Evolutionary conservation across 1,140 invertebrate genomes (phyloP), one percentile per base, ranked within the genome.

Genomic region (Vollenhovia emeryi): DNA sequence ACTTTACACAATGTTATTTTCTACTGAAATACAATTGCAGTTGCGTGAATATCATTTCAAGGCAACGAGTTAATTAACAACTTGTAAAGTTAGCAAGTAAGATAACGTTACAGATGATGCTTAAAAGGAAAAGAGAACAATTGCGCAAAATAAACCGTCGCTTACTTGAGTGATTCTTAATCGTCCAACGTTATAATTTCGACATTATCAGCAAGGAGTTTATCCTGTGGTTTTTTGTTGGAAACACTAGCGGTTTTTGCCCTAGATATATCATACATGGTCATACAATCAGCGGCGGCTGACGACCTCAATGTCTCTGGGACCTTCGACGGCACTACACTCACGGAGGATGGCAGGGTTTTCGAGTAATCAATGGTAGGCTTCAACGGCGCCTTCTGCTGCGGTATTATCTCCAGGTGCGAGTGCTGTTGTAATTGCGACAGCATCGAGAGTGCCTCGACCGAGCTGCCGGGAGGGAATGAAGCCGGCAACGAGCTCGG

Each of bases 351-450:
- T 1, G 92, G 86, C 11, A 93, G 48, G 69, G 85, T 93, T 64
- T 92, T 94, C 8, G 89, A 21, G 24, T 91, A 93, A 43, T 93
- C 90, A 3, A 92, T 87, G 2, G 57, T 62, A 8, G 87, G 7
- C 48, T 92, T 92, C 0, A 68, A 55, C 15, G 90, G 82, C 3
- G 69, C 1, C 48, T 89, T 93, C 15, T 88, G 91, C 89, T 92
- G 94, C 91, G 96, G 96, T 87, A 95, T 94, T 27, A 95, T 95
- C 59, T 95, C 92, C 93, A 97, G 91, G 96, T 97, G 97, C 93
- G 97, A 86, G 90, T 98, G 79, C 92, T 97, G 95, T 93, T 97
- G 87, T 95, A 97, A 15, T 95, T 96, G 84, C 92, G 95, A 94
- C 71, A 95, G 86, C 71, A 94, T 90, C 0, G 92, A 92, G 0